These are phyloP conservation scores for Perca fluviatilis DNA, from an alignment of 2,113 vertebrate species.

Conservation along the genomic window DNA sequence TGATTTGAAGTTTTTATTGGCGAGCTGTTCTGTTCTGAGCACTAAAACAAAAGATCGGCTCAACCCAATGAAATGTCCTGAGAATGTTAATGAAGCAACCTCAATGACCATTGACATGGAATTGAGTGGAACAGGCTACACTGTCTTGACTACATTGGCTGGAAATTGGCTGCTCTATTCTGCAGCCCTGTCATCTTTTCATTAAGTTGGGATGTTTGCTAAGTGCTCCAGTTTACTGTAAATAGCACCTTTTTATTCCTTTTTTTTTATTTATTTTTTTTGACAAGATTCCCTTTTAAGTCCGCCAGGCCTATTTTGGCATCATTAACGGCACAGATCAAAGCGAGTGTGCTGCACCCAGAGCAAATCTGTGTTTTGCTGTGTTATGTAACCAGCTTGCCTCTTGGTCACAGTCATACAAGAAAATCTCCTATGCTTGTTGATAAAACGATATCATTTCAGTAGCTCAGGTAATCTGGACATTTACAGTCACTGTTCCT, in stretches of 20 bases:
- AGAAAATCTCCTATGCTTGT: conserved; percentile 27
- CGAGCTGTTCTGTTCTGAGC: background rate
- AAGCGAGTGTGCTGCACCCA: conserved; percentile 26
- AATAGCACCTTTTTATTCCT: conserved; percentile 28
- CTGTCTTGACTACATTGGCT: conserved; percentile 15
- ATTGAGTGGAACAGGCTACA: conserved; percentile 24
- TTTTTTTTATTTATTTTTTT: conserved; percentile 8
- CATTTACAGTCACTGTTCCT: background rate
- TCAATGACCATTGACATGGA: conserved; percentile 75
- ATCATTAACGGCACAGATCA: conserved; percentile 27
- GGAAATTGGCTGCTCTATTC: conserved; percentile 15
- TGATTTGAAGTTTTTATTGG: conserved; percentile 23
- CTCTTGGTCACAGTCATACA: conserved; percentile 5
- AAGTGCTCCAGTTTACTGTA: conserved; percentile 51
- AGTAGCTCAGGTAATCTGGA: conserved; percentile 21
- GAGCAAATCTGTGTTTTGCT: conserved; percentile 36
- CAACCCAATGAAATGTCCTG: conserved; percentile 57
- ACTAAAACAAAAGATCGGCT: conserved; percentile 65
- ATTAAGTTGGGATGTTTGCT: conserved; percentile 19
- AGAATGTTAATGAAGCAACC: conserved; percentile 81
- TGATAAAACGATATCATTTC: conserved; percentile 21
- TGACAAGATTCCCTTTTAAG: conserved; percentile 34
- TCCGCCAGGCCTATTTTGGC: conserved; percentile 43
- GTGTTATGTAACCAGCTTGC: conserved; percentile 56
- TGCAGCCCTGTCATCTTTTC: conserved; percentile 12